A percentile compares a stretch with the other conserved stretches of the same genome.
These are phyloP conservation scores for Caranx ignobilis DNA, from an alignment of 2,113 vertebrate species.

Conservation along the genomic window DNA sequence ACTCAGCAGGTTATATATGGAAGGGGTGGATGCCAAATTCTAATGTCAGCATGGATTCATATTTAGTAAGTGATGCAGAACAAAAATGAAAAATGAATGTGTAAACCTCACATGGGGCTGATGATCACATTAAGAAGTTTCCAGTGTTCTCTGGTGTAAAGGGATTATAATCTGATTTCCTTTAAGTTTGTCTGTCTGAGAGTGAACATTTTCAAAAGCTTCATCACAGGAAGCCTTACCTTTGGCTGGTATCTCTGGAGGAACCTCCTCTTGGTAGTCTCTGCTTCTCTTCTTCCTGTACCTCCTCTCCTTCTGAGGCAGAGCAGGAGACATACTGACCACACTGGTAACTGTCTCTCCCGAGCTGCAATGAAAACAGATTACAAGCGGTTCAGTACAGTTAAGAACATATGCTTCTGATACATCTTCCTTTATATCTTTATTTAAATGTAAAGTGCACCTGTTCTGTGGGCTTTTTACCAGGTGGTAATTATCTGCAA, in stretches of 20 bases:
- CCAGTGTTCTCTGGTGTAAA: background rate
- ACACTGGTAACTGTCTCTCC: conserved; percentile 92
- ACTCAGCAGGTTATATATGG: conserved; percentile 14
- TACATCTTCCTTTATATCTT: background rate
- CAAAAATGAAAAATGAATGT: background rate
- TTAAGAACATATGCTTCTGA: background rate
- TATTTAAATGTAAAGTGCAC: conserved; percentile 70
- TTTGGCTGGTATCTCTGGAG: conserved; percentile 95
- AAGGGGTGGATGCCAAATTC: background rate
- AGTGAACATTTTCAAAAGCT: background rate
- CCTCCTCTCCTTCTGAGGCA: conserved; percentile 89
- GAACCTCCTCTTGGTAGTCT: conserved; percentile 82
- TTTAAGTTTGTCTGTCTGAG: background rate
- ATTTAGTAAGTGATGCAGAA: conserved; percentile 1
- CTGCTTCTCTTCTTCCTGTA: conserved; percentile 83
- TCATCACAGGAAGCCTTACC: conserved; percentile 77
- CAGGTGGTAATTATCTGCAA: conserved; percentile 90
- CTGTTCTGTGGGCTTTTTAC: conserved; percentile 95
- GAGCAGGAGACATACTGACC: conserved; percentile 87
- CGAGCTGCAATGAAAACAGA: conserved; percentile 82
- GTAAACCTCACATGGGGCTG: background rate
- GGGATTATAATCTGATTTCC: background rate
- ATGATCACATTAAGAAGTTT: background rate
- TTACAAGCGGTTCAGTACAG: conserved; percentile 4
- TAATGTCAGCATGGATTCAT: background rate